Evolutionary conservation across 1,140 invertebrate genomes (phyloP), one percentile per base, ranked within the genome.

Genomic region (Bradynema listronoti): DNA sequence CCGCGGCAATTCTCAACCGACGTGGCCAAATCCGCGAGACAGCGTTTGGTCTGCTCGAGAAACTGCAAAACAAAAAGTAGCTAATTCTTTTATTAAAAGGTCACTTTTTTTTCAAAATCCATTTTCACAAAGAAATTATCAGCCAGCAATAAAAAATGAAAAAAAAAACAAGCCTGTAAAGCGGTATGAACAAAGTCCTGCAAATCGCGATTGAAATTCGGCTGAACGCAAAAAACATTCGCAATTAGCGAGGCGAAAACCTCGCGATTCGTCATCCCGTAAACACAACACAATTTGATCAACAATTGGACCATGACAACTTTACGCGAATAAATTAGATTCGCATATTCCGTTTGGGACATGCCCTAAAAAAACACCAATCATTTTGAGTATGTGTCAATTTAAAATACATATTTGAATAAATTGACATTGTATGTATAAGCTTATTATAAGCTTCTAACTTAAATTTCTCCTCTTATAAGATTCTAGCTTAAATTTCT

Each of bases 361-460:
- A 50, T 50, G 5, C 47, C 47, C 47, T 50, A 24, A 50, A 50
- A 50, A n/a, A n/a, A n/a, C n/a, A n/a, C n/a, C n/a, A n/a, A n/a
- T n/a, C n/a, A n/a, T n/a, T n/a, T n/a, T n/a, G n/a, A n/a, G n/a
- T n/a, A n/a, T n/a, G n/a, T n/a, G n/a, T n/a, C n/a, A n/a, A n/a
- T n/a, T n/a, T n/a, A 4, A n/a, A 50, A 50, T 19, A 50, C 9
- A 5, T 50, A 24, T 9, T 4, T 19, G n/a, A 50, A 50, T 9
- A 14, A 24, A 3, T 9, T 24, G 16, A 19, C 27, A 24, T 29
- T 32, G 19, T 39, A 11, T 11, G 19, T 39, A 39, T 39, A 11
- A 39, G 19, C 11, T 39, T 39, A 39, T 19, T 39, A 19, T 39
- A 39, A 39, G 11, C 36, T 19, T 11, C 19, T 19, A 11, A 19